Percentiles rank a stretch among this genome's conserved stretches.
Conservation (phyloP, 1,140 invertebrate species). For the Pogonomyrmex californicus region DNA sequence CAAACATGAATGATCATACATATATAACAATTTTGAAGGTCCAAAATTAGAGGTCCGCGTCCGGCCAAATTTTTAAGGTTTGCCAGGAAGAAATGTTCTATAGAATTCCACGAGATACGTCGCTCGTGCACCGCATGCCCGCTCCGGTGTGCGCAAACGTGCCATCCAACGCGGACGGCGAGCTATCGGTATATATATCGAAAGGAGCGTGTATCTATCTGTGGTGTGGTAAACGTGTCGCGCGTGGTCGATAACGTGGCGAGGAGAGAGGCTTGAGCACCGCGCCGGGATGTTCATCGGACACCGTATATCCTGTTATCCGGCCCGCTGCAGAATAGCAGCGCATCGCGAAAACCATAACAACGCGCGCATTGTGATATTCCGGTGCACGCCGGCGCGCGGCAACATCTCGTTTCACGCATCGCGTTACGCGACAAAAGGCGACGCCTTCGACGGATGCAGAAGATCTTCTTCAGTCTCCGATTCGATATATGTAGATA, state of each 20-base stretch:
- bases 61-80: too few relatives aligned
- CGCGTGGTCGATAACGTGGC: conserved; percentile 80
- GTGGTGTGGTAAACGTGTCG: conserved; percentile 59
- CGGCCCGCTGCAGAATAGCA: conserved; percentile 83
- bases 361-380: conserved; percentile 70
- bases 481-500: conserved; percentile 57
- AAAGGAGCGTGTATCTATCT: conserved; percentile 70
- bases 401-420: conserved; percentile 72
- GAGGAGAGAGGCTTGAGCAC: conserved; percentile 72
- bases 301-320: conserved; percentile 87
- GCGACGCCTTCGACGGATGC: conserved; percentile 55
- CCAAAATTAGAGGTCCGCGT: too few relatives aligned
- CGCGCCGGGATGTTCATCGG: conserved; percentile 85
- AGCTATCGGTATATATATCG: conserved; percentile 58
- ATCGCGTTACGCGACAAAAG: conserved; percentile 67
- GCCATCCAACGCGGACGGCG: conserved; percentile 21
- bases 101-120: neutral
- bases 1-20: too few relatives aligned
- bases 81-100: too few relatives aligned
- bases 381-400: conserved; percentile 46
- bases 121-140: neutral
- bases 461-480: conserved; percentile 63
- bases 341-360: conserved; percentile 81
- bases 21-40: too few relatives aligned
- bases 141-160: conserved; percentile 30